Evolutionary conservation across 1,140 invertebrate genomes (phyloP).

Genomic region (Panagrolaimus sp.): DNA sequence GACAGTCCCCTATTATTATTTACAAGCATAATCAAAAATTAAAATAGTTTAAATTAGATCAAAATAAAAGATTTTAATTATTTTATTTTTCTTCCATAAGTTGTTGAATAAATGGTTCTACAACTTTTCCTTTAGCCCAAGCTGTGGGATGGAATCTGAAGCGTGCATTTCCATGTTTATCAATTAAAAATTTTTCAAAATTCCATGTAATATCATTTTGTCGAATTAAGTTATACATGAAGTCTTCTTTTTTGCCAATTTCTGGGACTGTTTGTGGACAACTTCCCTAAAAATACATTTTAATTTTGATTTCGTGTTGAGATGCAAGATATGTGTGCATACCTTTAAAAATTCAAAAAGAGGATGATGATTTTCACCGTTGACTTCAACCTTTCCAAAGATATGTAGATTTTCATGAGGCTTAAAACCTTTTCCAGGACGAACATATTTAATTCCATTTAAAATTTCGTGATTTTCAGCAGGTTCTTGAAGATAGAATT

Average conservation of each 20-base stretch:
- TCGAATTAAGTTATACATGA: conserved; percentile 60
- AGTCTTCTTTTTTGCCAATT: conserved; percentile 44
- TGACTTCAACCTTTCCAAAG: conserved; percentile 64
- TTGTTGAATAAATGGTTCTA: conserved; percentile 30
- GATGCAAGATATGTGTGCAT: too few relatives aligned
- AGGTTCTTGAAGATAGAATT: conserved; percentile 60
- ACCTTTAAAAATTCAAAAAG: conserved; percentile 64
- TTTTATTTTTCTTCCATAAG: conserved; percentile 7
- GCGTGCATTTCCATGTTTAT: conserved; percentile 60
- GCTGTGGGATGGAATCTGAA: conserved; percentile 59
- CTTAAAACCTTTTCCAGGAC: conserved; percentile 64
- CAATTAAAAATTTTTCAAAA: conserved; percentile 37
- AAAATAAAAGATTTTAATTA: too few relatives aligned
- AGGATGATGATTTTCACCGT: conserved; percentile 63
- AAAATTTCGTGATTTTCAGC: conserved; percentile 59
- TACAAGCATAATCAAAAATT: too few relatives aligned
- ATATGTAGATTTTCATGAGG: conserved; percentile 61
- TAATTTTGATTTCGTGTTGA: too few relatives aligned
- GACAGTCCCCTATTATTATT: too few relatives aligned
- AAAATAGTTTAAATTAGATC: too few relatives aligned
- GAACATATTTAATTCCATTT: conserved; percentile 62
- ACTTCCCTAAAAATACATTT: background rate
- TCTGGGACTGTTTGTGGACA: conserved; percentile 35
- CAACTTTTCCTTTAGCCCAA: conserved; percentile 27
- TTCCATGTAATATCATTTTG: conserved; percentile 60